Evolutionary conservation across 2,888 invertebrate species (phyloP).

Genomic region (Ceratothoa steindachneri): DNA sequence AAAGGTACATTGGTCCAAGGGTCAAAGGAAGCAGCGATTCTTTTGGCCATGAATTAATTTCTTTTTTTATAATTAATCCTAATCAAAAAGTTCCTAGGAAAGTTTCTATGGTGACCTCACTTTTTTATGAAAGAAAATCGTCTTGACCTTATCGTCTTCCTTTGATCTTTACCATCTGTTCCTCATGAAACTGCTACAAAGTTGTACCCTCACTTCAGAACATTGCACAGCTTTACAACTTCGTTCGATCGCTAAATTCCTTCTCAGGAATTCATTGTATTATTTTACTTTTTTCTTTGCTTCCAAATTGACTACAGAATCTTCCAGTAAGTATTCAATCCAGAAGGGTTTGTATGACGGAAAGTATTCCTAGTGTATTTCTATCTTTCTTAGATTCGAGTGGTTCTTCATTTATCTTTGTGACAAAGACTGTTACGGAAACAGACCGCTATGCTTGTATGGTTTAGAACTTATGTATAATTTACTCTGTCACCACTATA

Average conservation of each 20-base stretch:
- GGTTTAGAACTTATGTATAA: too few species aligned
- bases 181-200: constrained; percentile 4
- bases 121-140: too few species aligned
- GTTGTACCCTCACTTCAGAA: constrained; percentile 13
- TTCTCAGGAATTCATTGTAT: constrained; percentile 1
- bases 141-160: not conserved
- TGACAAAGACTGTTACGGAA: too few species aligned
- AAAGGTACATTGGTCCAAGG: not conserved
- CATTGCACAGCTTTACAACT: constrained; percentile 7
- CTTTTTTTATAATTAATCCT: not conserved
- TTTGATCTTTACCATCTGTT: not conserved
- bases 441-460: too few species aligned
- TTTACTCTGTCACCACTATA: too few species aligned
- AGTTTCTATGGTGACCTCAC: not conserved
- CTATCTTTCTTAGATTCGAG: too few species aligned
- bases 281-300: constrained; percentile 5
- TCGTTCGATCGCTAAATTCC: not conserved
- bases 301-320: not conserved
- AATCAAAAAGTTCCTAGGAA: not conserved
- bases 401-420: too few species aligned
- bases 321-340: constrained; percentile 3
- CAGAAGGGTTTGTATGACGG: constrained; percentile 10
- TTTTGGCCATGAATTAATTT: not conserved
- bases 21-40: not conserved
- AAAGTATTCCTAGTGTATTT: not conserved